These are phyloP conservation scores for Neuroterus valhalla DNA, from an alignment of 1,140 invertebrate species.

Conservation along the genomic window DNA sequence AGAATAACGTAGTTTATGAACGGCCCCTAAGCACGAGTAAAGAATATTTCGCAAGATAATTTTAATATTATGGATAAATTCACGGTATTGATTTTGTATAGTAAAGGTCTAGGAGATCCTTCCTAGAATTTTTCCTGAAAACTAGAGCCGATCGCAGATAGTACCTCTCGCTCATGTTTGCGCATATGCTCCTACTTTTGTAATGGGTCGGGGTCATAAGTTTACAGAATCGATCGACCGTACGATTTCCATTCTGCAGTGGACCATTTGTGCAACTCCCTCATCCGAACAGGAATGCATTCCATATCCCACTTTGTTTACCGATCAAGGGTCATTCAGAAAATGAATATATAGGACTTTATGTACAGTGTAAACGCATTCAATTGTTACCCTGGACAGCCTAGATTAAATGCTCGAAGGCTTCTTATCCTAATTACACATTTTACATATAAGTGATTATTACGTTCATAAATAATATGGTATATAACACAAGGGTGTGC, in stretches of 20 bases:
- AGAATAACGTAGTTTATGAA: too few relatives aligned
- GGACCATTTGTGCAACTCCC: conserved; percentile 46
- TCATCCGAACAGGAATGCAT: conserved; percentile 39
- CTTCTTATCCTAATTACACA: too few relatives aligned
- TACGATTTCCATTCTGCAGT: conserved; percentile 62
- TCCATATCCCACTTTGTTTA: not conserved
- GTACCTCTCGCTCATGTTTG: conserved; percentile 42
- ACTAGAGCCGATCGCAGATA: conserved; percentile 8
- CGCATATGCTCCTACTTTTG: conserved; percentile 49
- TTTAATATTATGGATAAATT: too few relatives aligned
- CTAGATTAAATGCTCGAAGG: too few relatives aligned
- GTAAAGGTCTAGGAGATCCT: not conserved
- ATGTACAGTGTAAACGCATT: not conserved
- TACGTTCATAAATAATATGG: too few relatives aligned
- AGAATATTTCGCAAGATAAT: too few relatives aligned
- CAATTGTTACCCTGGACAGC: too few relatives aligned
- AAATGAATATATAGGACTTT: not conserved
- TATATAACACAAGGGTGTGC: too few relatives aligned
- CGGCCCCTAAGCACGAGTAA: too few relatives aligned
- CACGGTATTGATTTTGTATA: too few relatives aligned
- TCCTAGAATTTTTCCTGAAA: not conserved
- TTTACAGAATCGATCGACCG: conserved; percentile 57
- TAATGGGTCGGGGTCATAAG: conserved; percentile 50
- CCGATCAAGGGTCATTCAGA: not conserved
- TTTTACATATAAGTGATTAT: too few relatives aligned